Conservation (phyloP, 1,140 invertebrate species). For the Bombus pyrosoma region DNA sequence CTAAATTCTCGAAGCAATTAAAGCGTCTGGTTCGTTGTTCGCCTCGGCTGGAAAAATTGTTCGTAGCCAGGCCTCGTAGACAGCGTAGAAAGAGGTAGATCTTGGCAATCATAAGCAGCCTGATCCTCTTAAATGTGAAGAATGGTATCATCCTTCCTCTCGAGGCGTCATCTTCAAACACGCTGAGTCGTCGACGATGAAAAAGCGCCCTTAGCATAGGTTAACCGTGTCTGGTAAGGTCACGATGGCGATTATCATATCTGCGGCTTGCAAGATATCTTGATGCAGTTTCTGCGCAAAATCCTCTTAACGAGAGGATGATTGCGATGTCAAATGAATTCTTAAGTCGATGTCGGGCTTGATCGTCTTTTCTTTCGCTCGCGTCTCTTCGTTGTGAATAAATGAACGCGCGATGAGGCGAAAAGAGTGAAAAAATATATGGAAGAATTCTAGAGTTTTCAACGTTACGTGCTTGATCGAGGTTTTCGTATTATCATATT, state of each 20-base stretch:
- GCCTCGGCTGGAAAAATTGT: not conserved
- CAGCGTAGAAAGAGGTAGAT: conserved; percentile 17
- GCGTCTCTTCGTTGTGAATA: too few species aligned
- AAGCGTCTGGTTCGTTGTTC: not conserved
- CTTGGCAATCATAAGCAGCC: conserved; percentile 63
- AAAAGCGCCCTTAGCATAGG: conserved; percentile 59
- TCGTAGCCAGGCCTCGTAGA: too few species aligned
- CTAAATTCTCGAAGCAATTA: not conserved
- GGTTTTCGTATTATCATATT: too few species aligned
- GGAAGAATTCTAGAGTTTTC: too few species aligned
- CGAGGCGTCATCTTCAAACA: conserved; percentile 60
- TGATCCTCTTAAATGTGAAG: conserved; percentile 67
- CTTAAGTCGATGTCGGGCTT: not conserved
- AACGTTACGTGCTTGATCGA: too few species aligned
- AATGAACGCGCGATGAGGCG: not conserved
- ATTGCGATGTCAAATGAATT: conserved; percentile 32
- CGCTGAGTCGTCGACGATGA: conserved; percentile 61
- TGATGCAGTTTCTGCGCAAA: conserved; percentile 37
- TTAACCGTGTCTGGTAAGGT: conserved; percentile 24
- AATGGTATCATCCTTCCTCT: conserved; percentile 56
- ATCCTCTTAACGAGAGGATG: not conserved
- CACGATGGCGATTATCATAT: conserved; percentile 43
- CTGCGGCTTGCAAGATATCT: conserved; percentile 29
- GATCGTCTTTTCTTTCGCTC: not conserved
- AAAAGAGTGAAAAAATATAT: too few species aligned